Evolutionary conservation across 2,113 vertebrate species (phyloP).

Genomic region (Odontesthes bonariensis): DNA sequence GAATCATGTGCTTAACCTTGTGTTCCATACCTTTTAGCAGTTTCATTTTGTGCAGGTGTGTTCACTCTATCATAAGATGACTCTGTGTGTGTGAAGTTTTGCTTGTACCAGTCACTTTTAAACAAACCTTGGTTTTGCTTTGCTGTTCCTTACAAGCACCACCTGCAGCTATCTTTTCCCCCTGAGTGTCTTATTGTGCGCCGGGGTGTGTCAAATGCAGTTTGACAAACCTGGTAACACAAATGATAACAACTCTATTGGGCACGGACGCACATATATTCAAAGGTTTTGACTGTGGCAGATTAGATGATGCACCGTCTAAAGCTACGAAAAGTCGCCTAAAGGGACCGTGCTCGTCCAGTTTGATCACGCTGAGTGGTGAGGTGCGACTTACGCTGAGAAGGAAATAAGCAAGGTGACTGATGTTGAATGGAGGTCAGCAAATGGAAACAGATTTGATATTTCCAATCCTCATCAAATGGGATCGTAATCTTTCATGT

Average conservation of each 20-base stretch:
- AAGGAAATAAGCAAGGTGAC: no score
- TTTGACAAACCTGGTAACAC: background rate
- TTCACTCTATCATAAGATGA: background rate
- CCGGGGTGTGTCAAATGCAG: conserved; percentile 20
- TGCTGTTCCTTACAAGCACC: conserved; percentile 26
- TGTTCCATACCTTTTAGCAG: background rate
- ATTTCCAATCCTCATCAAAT: no score
- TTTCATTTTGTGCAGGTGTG: background rate
- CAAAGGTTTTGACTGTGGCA: no score
- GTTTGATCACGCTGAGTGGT: no score
- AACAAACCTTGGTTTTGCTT: conserved; percentile 22
- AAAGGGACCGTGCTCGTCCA: no score
- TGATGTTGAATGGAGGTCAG: no score
- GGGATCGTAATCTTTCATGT: no score
- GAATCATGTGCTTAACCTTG: background rate
- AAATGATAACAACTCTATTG: background rate
- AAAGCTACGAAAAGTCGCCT: no score
- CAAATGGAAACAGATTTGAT: no score
- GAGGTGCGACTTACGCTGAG: no score
- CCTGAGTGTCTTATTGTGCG: background rate
- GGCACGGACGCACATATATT: background rate
- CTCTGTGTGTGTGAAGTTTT: background rate
- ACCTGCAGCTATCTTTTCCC: conserved; percentile 27
- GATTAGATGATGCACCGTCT: no score
- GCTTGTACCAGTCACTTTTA: background rate